phyloP scores from a whole-genome alignment of 2,888 invertebrate genomes.

The Drosophila multiciliata region DNA sequence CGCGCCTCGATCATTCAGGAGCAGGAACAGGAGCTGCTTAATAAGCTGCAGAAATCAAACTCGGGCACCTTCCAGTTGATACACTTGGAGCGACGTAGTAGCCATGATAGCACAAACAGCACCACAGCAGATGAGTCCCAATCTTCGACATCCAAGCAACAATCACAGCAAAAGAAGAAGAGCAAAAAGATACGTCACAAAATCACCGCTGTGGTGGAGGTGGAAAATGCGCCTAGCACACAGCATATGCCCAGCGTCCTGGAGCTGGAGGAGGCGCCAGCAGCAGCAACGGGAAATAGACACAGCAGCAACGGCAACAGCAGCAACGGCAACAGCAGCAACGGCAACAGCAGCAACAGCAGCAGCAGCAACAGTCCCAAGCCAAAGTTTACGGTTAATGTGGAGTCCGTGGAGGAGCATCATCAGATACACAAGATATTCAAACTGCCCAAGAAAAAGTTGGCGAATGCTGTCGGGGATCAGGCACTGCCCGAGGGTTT shows the following conservation, averaged over 20 bases:
- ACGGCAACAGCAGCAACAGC: constrained; percentile 2
- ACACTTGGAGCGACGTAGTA: constrained; percentile 81
- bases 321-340: constrained; percentile 40
- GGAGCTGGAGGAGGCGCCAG: constrained; percentile 55
- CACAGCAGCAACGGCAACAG: constrained; percentile 17
- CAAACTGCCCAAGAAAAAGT: constrained; percentile 84
- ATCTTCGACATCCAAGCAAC: constrained; percentile 24
- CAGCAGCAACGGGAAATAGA: constrained; percentile 32
- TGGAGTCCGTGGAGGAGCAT: constrained; percentile 84
- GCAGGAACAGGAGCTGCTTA: constrained; percentile 83
- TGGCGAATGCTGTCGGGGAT: constrained; percentile 30
- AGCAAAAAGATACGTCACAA: constrained; percentile 82
- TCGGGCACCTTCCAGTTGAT: constrained; percentile 83
- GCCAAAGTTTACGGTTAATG: constrained; percentile 84
- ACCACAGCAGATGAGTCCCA: constrained; percentile 65
- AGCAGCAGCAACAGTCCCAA: constrained; percentile 54
- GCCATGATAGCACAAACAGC: constrained; percentile 80
- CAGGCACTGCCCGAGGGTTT: constrained; percentile 71
- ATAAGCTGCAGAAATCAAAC: constrained; percentile 83
- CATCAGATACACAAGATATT: constrained; percentile 82
- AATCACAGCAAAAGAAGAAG: constrained; percentile 70
- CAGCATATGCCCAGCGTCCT: constrained; percentile 69
- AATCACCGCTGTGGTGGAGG: constrained; percentile 82
- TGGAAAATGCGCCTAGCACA: constrained; percentile 77
- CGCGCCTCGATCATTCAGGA: constrained; percentile 87